Evolutionary conservation across 2,113 vertebrate species (phyloP), one percentile per base, ranked within the genome.

Genomic region (Oncorhynchus nerka): DNA sequence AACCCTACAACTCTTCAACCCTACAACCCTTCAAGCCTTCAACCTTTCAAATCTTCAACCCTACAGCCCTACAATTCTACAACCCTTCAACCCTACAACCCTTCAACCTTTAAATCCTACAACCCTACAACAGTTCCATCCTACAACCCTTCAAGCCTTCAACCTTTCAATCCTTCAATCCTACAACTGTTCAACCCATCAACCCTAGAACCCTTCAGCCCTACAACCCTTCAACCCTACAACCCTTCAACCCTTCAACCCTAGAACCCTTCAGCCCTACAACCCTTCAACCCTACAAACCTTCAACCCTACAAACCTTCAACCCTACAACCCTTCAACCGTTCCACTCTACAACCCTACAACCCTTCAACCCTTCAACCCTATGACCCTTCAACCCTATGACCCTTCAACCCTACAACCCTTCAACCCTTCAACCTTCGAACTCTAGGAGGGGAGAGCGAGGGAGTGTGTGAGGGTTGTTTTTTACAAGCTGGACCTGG

Each of bases 221-320:
- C 32, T 1, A 6, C 4, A 7, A 34, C 39, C 73, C 51, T 20
- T 49, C 22, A 26, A 55, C 65, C 32, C 66, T 0, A 34, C 5
- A 34, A 1, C 6, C 5, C 64, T 75, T 0, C 4, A 30, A 30
- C 0, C 0, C 0, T 30, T 4, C 30, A 30, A 4, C 4, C 4
- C 3, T 30, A 12, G 0, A 34, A 34, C 4, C n/a, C 8, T 24
- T 1, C 5, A 34, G 0, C 1, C 32, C 64, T 75, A 4, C 4
- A 30, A 4, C 0, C 0, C 0, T 30, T 1, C 30, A 30, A 4
- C 30, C 0, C 30, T 4, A 4, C 30, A 30, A 4, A 0, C 30
- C 4, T 30, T 4, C 30, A 30, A 30, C 4, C 4, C 28, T 30
- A 0, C 28, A 30, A 30, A 0, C 28, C 30, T 30, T 30, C 30